Conservation (phyloP, 2,113 vertebrate species). For the Campylomormyrus numenius region DNA sequence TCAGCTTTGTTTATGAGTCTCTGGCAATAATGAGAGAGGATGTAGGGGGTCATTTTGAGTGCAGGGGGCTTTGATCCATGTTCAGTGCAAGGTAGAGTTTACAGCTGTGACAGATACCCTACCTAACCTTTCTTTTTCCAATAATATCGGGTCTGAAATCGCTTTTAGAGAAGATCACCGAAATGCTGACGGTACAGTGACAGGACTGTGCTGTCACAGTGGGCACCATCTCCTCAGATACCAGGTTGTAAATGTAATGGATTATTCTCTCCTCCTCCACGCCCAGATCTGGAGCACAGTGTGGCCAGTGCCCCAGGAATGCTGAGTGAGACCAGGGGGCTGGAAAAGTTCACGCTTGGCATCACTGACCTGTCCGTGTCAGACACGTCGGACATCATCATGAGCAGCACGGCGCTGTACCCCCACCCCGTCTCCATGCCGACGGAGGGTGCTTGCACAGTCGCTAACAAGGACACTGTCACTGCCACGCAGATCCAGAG, state of each 20-base stretch:
- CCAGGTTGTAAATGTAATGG: neutral
- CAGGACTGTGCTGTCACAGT: neutral
- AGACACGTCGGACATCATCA: slow-evolving; percentile 42
- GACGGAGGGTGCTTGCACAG: slow-evolving; percentile 17
- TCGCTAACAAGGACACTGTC: slow-evolving; percentile 36
- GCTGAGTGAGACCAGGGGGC: slow-evolving; percentile 30
- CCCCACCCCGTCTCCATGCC: slow-evolving; percentile 26
- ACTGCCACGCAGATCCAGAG: slow-evolving; percentile 32
- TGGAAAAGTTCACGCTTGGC: slow-evolving; percentile 47
- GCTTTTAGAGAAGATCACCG: neutral
- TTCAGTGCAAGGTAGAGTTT: neutral
- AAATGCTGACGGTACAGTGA: neutral
- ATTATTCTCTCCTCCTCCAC: neutral
- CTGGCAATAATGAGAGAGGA: neutral
- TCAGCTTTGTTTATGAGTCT: neutral
- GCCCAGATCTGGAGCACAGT: slow-evolving; percentile 24
- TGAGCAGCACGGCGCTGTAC: slow-evolving; percentile 51
- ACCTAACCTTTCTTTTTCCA: neutral
- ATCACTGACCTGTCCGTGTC: slow-evolving; percentile 40
- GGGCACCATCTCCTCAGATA: neutral
- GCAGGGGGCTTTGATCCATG: neutral
- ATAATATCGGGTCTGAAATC: neutral
- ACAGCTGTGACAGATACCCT: neutral
- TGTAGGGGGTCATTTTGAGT: neutral
- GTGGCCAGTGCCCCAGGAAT: neutral